A percentile compares a stretch with the other conserved stretches of the same genome.
Evolutionary conservation across 2,888 invertebrate genomes (phyloP).

Genomic region (Himalopsyche kuldschensis): DNA sequence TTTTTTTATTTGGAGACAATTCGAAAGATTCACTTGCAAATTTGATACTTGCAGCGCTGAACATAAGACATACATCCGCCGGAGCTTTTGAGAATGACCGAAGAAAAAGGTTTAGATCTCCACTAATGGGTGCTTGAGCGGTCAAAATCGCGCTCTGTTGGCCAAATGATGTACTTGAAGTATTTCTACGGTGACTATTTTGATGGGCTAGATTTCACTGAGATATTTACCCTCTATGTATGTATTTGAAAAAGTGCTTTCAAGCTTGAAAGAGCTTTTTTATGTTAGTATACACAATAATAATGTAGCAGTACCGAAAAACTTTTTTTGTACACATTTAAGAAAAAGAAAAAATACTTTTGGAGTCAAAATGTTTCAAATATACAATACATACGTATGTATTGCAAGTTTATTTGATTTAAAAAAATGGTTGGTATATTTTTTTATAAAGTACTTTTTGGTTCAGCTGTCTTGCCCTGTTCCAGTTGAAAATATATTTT

Average conservation of each 20-base stretch:
- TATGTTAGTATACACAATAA: neutral
- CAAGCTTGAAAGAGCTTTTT: neutral
- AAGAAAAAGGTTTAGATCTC: neutral
- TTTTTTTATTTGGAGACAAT: neutral
- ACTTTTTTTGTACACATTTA: too few relatives aligned
- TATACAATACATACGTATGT: too few relatives aligned
- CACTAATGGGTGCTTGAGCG: slow-evolving; percentile 25
- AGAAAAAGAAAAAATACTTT: too few relatives aligned
- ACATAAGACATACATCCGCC: neutral
- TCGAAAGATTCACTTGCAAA: neutral
- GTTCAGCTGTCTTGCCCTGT: too few relatives aligned
- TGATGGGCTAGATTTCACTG: neutral
- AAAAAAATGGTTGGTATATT: too few relatives aligned
- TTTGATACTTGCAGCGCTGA: neutral
- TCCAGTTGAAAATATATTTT: too few relatives aligned
- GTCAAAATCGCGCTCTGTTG: slow-evolving; percentile 6
- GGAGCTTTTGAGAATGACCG: neutral
- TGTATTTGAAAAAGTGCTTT: neutral
- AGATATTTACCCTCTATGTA: neutral
- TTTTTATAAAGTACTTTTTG: too few relatives aligned
- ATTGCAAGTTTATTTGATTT: too few relatives aligned
- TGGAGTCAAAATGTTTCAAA: too few relatives aligned
- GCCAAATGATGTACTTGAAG: slow-evolving; percentile 28
- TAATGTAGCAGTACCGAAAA: neutral
- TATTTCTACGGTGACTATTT: neutral